These are phyloP conservation scores for Ardeotis arabs DNA, from an alignment of 2,113 vertebrate genomes.

Conservation along the genomic window DNA sequence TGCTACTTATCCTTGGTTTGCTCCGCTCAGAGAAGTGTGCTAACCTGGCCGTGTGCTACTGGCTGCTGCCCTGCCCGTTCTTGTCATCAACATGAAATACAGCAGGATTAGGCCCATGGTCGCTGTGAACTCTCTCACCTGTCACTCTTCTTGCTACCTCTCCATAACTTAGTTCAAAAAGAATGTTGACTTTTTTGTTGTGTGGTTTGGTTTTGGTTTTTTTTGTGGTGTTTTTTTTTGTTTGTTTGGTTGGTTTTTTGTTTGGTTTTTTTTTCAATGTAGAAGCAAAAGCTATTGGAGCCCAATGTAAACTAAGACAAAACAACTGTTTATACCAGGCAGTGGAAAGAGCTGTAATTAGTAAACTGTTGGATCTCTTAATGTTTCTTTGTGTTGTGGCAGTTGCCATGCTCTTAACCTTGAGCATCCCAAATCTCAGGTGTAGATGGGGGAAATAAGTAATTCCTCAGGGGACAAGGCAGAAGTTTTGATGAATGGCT, in stretches of 20 bases:
- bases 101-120: not conserved
- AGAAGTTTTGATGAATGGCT: not conserved
- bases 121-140: not conserved
- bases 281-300: not conserved
- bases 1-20: not conserved
- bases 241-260: not conserved
- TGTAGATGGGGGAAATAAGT: not conserved
- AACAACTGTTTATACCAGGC: not conserved
- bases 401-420: not conserved
- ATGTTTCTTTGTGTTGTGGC: not conserved
- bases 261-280: not conserved
- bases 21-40: not conserved
- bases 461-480: not conserved
- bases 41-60: not conserved
- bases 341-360: not conserved
- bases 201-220: too few species aligned
- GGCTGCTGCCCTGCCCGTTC: not conserved
- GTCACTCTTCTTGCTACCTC: not conserved
- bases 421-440: not conserved
- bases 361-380: not conserved
- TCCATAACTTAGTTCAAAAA: not conserved
- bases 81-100: rapidly evolving
- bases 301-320: not conserved
- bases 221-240: too few species aligned
- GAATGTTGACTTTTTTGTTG: not conserved